Percentiles rank a stretch among this genome's conserved stretches.
phyloP scores from a whole-genome alignment of 2,113 vertebrate genomes.

The Peromyscus polionotus region DNA sequence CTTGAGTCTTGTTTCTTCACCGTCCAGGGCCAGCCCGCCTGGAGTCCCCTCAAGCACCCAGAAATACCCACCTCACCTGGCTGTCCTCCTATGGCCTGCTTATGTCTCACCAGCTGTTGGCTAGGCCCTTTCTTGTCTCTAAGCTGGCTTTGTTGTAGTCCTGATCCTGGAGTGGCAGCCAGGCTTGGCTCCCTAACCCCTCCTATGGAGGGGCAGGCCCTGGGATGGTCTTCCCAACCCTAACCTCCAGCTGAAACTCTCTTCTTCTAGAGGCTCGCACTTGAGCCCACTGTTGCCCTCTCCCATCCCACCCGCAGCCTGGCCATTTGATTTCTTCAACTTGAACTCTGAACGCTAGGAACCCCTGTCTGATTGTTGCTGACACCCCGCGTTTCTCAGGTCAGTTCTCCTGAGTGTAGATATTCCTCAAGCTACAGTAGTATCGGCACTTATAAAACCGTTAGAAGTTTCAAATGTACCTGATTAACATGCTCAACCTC shows the following conservation, averaged over 20 bases:
- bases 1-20: neutral
- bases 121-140: neutral
- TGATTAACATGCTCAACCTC: neutral
- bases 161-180: neutral
- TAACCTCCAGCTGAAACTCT: neutral
- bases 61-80: neutral
- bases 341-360: neutral
- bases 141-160: neutral
- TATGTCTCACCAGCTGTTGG: neutral
- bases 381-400: neutral
- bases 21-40: too few relatives aligned
- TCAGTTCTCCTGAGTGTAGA: neutral
- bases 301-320: neutral
- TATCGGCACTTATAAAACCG: neutral
- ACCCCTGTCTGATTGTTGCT: neutral
- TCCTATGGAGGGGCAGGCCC: neutral
- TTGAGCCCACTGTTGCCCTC: too few relatives aligned
- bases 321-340: neutral
- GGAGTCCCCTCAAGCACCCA: fast-evolving
- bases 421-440: neutral
- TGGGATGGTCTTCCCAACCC: fast-evolving
- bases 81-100: neutral
- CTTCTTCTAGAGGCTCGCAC: neutral
- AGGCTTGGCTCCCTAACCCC: neutral
- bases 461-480: neutral